Percentiles rank a stretch among this genome's conserved stretches.
phyloP scores from a whole-genome alignment of 1,140 invertebrate species.

The Holotrichia oblita region DNA sequence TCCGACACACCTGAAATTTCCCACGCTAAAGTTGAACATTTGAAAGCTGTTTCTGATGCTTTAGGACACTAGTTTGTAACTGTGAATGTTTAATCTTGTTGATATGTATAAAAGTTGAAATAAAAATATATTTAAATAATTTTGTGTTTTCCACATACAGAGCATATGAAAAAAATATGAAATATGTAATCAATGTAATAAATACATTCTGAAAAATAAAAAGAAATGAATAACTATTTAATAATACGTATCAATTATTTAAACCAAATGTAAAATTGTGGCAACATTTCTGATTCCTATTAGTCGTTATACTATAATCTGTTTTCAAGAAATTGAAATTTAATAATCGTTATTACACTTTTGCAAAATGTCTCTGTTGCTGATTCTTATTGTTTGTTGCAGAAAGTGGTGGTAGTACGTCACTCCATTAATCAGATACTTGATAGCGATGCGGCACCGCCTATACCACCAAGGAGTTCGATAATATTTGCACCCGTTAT shows the following conservation, averaged over 20 bases:
- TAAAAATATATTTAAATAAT: too few relatives aligned
- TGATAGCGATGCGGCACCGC: slow-evolving; percentile 46
- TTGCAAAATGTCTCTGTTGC: neutral
- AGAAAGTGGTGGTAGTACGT: slow-evolving; percentile 46
- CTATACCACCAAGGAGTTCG: slow-evolving; percentile 52
- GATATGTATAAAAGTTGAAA: neutral
- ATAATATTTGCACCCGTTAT: slow-evolving; percentile 52
- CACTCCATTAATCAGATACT: slow-evolving; percentile 39
- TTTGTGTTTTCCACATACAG: too few relatives aligned
- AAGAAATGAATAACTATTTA: too few relatives aligned
- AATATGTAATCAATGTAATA: too few relatives aligned
- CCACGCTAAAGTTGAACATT: slow-evolving; percentile 21
- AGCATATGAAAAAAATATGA: too few relatives aligned
- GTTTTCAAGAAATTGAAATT: too few relatives aligned
- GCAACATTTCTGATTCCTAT: too few relatives aligned
- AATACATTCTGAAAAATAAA: too few relatives aligned
- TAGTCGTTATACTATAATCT: too few relatives aligned
- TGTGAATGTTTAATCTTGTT: neutral
- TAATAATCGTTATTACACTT: neutral
- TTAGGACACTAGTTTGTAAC: neutral
- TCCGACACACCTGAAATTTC: slow-evolving; percentile 32
- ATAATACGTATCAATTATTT: too few relatives aligned
- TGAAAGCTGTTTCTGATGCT: neutral
- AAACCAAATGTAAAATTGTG: too few relatives aligned
- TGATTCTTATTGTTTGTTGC: slow-evolving; percentile 39